Conservation (phyloP, 2,888 invertebrate species). For the Himalopsyche kuldschensis region DNA sequence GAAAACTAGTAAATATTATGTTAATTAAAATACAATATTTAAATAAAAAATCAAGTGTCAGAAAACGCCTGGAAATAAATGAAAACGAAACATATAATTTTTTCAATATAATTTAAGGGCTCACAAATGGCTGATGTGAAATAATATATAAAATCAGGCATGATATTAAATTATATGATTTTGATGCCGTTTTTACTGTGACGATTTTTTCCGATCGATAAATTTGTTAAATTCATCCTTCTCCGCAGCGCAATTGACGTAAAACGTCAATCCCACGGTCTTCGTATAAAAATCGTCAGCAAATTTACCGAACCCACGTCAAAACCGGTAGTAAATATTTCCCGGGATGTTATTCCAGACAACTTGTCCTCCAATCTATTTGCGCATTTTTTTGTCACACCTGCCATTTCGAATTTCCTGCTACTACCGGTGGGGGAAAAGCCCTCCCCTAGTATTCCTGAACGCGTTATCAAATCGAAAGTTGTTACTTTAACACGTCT, state of each 20-base stretch:
- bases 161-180: neutral
- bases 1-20: too few species aligned
- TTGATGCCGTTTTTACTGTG: neutral
- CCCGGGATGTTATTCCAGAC: neutral
- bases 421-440: neutral
- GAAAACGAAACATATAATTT: too few species aligned
- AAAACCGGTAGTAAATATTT: neutral
- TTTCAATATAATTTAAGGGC: too few species aligned
- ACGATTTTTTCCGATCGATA: neutral
- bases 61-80: too few species aligned
- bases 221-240: neutral
- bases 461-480: constrained; percentile 22
- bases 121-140: too few species aligned
- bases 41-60: too few species aligned
- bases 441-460: neutral
- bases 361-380: neutral
- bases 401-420: neutral
- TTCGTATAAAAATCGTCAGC: neutral
- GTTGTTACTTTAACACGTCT: constrained; percentile 14
- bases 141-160: neutral
- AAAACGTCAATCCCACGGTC: neutral
- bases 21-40: too few species aligned
- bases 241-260: neutral
- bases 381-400: neutral
- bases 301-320: neutral